Evolutionary conservation across 2,888 invertebrate genomes (phyloP).

Genomic region (Ferrisia virgata): DNA sequence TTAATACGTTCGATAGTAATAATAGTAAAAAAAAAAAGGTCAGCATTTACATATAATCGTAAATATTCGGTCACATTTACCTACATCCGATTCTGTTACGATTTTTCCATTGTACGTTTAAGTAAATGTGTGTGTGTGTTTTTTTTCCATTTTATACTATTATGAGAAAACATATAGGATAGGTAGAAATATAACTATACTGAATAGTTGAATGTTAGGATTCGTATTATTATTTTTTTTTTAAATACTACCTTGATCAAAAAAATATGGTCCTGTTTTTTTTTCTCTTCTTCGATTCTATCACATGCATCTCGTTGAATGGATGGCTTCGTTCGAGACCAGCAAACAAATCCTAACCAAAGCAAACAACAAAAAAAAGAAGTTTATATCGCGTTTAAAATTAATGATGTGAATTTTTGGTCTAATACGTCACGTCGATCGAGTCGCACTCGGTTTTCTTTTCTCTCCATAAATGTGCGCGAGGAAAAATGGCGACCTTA

Average conservation of each 20-base stretch:
- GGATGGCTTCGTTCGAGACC: too few relatives aligned
- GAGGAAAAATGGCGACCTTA: not conserved
- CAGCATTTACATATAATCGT: conserved; percentile 21
- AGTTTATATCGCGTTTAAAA: not conserved
- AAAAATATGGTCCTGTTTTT: too few relatives aligned
- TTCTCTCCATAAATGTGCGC: not conserved
- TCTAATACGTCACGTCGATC: not conserved
- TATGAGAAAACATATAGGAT: not conserved
- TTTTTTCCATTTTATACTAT: not conserved
- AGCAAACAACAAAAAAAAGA: too few relatives aligned
- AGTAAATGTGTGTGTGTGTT: not conserved
- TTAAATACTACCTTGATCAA: too few relatives aligned
- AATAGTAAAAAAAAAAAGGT: not conserved
- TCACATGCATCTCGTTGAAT: too few relatives aligned
- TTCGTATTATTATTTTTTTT: too few relatives aligned
- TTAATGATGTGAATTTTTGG: not conserved
- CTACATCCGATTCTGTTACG: conserved; percentile 1
- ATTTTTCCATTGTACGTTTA: conserved; percentile 21
- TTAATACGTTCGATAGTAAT: not conserved
- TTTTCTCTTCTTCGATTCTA: not conserved
- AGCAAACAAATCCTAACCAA: too few relatives aligned
- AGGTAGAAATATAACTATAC: too few relatives aligned
- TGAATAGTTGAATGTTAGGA: too few relatives aligned
- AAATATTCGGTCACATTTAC: conserved; percentile 13
- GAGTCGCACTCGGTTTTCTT: not conserved